Conservation (phyloP, 2,797 vertebrate species). For the Eulemur albifrons region DNA sequence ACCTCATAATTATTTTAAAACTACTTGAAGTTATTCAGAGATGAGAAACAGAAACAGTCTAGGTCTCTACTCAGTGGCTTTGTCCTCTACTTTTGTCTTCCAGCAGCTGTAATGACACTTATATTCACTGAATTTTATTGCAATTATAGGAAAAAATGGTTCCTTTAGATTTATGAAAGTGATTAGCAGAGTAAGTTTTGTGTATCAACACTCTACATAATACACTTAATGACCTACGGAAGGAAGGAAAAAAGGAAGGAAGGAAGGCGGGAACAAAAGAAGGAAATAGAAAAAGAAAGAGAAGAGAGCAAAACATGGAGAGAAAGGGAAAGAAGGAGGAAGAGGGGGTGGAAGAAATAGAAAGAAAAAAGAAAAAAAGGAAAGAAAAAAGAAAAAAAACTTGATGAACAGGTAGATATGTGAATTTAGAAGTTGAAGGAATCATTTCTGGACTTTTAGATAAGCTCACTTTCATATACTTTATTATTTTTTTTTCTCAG, state of each 20-base stretch:
- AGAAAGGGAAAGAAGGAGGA: neutral
- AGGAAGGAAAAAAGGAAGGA: neutral
- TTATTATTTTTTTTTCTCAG: neutral
- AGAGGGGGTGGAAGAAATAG: neutral
- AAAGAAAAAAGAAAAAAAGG: neutral
- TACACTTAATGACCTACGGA: neutral
- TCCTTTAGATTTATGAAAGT: neutral
- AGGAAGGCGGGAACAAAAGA: neutral
- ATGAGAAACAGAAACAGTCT: neutral
- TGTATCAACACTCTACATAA: neutral
- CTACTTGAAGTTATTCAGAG: neutral
- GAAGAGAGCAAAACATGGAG: rapidly evolving
- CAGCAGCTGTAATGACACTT: neutral
- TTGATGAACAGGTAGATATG: neutral
- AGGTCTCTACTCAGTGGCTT: neutral
- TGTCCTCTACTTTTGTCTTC: neutral
- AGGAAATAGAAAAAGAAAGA: neutral
- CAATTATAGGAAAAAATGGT: neutral
- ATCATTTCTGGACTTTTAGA: neutral
- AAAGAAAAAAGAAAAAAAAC: neutral
- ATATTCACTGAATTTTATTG: neutral
- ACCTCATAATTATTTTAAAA: neutral
- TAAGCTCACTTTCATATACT: neutral
- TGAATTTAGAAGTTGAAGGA: neutral
- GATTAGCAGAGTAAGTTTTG: neutral